Evolutionary conservation across 1,140 invertebrate genomes (phyloP).

Genomic region (Drosophila aff.): DNA sequence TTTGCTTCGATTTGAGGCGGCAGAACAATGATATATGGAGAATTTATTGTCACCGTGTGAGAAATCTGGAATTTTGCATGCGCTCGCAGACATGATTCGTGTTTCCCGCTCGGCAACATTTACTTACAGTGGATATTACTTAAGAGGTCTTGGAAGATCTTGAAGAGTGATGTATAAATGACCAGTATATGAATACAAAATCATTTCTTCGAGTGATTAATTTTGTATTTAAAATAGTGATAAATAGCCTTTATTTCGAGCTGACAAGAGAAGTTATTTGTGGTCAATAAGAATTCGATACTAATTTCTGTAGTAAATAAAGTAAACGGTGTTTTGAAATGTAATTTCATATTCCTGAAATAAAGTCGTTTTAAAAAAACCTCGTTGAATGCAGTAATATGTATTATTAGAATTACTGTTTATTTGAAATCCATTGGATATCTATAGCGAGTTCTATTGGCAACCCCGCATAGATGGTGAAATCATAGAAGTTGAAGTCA

Average conservation of each 20-base stretch:
- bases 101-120: conserved; percentile 4
- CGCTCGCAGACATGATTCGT: conserved; percentile 1
- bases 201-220: no score
- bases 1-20: conserved; percentile 41
- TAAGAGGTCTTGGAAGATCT: neutral
- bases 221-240: neutral
- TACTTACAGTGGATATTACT: conserved; percentile 13
- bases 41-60: conserved; percentile 54
- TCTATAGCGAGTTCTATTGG: neutral
- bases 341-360: neutral
- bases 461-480: neutral
- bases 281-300: neutral
- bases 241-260: no score
- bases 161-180: neutral
- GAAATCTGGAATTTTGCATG: conserved; percentile 58
- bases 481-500: neutral
- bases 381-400: no score
- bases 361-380: neutral
- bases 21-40: conserved; percentile 50
- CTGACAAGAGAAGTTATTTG: neutral
- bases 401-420: no score
- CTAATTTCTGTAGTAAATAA: neutral
- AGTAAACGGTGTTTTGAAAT: neutral
- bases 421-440: neutral
- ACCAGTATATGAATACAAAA: no score